Conservation (phyloP, 2,888 invertebrate genomes). For the Latrodectus elegans region DNA sequence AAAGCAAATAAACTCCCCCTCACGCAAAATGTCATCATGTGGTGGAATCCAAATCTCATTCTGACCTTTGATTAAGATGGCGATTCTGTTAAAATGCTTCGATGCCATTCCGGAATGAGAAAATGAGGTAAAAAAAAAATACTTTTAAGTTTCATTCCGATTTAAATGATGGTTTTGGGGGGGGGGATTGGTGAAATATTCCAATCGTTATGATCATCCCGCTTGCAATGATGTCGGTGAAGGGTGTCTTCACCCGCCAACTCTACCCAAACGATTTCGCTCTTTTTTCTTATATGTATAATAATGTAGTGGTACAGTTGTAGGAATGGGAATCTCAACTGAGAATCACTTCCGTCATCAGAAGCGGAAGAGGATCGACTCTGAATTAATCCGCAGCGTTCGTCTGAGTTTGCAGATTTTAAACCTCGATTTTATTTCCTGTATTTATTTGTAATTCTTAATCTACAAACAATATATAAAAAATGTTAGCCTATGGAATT, state of each 20-base stretch:
- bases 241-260: neutral
- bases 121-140: constrained; percentile 24
- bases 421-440: too few species aligned
- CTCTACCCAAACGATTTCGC: neutral
- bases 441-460: too few species aligned
- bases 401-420: too few species aligned
- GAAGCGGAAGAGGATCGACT: constrained; percentile 30
- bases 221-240: neutral
- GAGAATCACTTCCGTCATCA: constrained; percentile 42
- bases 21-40: constrained; percentile 33
- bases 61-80: constrained; percentile 63
- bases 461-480: too few species aligned
- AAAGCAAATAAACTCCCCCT: neutral
- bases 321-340: constrained; percentile 46
- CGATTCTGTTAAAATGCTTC: constrained; percentile 1
- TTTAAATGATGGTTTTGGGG: constrained; percentile 46
- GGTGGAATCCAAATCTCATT: neutral
- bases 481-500: too few species aligned
- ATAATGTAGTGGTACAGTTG: constrained; percentile 62
- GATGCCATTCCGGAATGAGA: neutral
- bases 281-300: constrained; percentile 31
- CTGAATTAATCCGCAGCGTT: constrained; percentile 21
- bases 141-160: constrained; percentile 66
- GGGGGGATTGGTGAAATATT: constrained; percentile 56
- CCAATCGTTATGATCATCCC: constrained; percentile 65